Evolutionary conservation across 1,140 invertebrate genomes (phyloP).

Genomic region (Heliothis virescens): DNA sequence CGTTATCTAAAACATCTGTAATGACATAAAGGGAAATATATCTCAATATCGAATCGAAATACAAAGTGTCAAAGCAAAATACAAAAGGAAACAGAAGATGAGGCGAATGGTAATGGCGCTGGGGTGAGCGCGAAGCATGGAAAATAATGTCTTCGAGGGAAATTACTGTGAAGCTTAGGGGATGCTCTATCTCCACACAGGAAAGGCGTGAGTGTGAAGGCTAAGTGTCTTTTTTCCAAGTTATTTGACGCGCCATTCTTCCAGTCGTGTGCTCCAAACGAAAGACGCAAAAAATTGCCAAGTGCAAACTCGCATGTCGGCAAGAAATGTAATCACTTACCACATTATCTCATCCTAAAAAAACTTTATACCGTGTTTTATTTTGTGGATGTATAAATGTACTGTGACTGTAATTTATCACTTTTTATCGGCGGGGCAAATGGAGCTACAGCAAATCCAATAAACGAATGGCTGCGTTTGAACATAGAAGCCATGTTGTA

Average conservation of each 20-base stretch:
- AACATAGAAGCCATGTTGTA: background rate
- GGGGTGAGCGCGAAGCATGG: conserved; percentile 70
- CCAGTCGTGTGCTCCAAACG: conserved; percentile 57
- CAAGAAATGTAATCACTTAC: conserved; percentile 46
- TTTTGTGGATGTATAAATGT: conserved; percentile 34
- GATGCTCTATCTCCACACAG: conserved; percentile 62
- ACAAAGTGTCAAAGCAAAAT: conserved; percentile 56
- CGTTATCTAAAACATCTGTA: conserved; percentile 31
- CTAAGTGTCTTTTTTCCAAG: conserved; percentile 78
- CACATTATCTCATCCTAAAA: conserved; percentile 40
- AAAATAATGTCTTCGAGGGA: conserved; percentile 75
- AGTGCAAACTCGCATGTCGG: conserved; percentile 51
- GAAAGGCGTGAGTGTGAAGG: conserved; percentile 68
- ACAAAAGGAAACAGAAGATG: conserved; percentile 66
- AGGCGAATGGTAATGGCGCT: conserved; percentile 68
- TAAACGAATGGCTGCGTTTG: conserved; percentile 19
- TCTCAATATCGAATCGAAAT: conserved; percentile 48
- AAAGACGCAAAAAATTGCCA: conserved; percentile 64
- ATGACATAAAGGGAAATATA: conserved; percentile 36
- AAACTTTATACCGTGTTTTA: conserved; percentile 37
- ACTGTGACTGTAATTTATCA: conserved; percentile 28
- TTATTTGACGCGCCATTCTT: conserved; percentile 76
- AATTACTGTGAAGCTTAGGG: conserved; percentile 71
- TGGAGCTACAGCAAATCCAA: conserved; percentile 2
- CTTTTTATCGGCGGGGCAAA: conserved; percentile 28